A percentile compares a stretch with the other conserved stretches of the same genome.
Evolutionary conservation across 2,113 vertebrate genomes (phyloP).

Genomic region (Marmota flaviventris): DNA sequence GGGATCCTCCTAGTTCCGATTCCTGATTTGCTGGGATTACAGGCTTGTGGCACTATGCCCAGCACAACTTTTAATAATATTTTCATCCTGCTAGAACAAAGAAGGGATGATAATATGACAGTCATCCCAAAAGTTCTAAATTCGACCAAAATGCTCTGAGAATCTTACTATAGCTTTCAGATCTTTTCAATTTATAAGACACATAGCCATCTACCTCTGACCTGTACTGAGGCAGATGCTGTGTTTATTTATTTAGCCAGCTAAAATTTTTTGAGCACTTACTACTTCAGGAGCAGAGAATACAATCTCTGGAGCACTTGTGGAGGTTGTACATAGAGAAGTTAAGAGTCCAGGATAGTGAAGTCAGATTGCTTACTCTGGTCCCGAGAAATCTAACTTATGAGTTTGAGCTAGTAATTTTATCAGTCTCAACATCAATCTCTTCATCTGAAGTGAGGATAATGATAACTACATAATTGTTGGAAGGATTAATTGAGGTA

Average conservation of each 20-base stretch:
- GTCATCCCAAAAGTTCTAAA: background rate
- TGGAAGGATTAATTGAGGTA: background rate
- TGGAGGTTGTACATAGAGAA: background rate
- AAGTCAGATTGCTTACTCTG: background rate
- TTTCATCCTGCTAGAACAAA: slow-evolving; percentile 34
- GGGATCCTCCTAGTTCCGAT: no score
- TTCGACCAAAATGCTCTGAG: background rate
- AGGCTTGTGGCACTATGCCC: no score
- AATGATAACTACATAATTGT: background rate
- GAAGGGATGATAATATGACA: background rate
- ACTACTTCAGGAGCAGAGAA: background rate
- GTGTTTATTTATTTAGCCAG: background rate
- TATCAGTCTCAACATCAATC: background rate
- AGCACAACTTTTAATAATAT: background rate
- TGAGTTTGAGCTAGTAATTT: background rate
- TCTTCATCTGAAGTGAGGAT: background rate
- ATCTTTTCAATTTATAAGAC: background rate
- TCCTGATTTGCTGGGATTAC: no score
- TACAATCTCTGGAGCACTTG: background rate
- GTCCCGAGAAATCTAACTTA: background rate
- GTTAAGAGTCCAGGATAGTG: background rate
- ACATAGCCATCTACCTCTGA: background rate
- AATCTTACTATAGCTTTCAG: background rate
- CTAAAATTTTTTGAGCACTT: background rate
- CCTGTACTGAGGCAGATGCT: no score